phyloP scores from a whole-genome alignment of 2,888 invertebrate species.

The Thymelicus acteon region DNA sequence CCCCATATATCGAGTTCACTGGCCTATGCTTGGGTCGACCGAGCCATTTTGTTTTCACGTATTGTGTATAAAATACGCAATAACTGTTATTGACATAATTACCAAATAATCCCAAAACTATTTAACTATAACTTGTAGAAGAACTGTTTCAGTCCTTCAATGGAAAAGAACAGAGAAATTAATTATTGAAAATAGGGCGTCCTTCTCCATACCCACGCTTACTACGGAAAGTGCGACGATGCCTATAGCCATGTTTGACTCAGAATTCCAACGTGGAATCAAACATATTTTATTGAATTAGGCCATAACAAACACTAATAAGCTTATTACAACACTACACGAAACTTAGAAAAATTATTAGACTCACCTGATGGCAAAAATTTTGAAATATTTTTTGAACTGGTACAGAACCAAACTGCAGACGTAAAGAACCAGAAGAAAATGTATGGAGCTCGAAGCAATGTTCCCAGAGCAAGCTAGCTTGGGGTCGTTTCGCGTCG shows the following conservation, averaged over 20 bases:
- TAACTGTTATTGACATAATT: constrained; percentile 75
- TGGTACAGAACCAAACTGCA: constrained; percentile 84
- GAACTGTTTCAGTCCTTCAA: constrained; percentile 74
- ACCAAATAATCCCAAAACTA: constrained; percentile 74
- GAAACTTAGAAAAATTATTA: constrained; percentile 69
- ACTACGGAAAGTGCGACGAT: constrained; percentile 80
- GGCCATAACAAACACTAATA: constrained; percentile 62
- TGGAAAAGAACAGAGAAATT: constrained; percentile 83
- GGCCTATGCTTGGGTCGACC: constrained; percentile 81
- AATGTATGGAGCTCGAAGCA: constrained; percentile 85
- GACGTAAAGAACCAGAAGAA: constrained; percentile 84
- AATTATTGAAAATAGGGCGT: constrained; percentile 81
- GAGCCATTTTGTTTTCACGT: constrained; percentile 85
- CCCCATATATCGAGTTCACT: constrained; percentile 81
- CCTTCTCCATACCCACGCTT: constrained; percentile 81
- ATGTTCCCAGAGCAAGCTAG: constrained; percentile 81
- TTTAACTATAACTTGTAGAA: constrained; percentile 77
- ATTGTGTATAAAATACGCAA: constrained; percentile 83
- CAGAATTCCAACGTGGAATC: constrained; percentile 83
- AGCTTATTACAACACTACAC: constrained; percentile 63
- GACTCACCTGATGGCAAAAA: constrained; percentile 84
- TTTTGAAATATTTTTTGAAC: constrained; percentile 84
- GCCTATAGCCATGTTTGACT: constrained; percentile 84
- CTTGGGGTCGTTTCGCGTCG: constrained; percentile 82
- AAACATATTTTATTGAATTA: constrained; percentile 66